Conservation (phyloP, 1,140 invertebrate genomes). For the Tetramorium parvispinum region DNA sequence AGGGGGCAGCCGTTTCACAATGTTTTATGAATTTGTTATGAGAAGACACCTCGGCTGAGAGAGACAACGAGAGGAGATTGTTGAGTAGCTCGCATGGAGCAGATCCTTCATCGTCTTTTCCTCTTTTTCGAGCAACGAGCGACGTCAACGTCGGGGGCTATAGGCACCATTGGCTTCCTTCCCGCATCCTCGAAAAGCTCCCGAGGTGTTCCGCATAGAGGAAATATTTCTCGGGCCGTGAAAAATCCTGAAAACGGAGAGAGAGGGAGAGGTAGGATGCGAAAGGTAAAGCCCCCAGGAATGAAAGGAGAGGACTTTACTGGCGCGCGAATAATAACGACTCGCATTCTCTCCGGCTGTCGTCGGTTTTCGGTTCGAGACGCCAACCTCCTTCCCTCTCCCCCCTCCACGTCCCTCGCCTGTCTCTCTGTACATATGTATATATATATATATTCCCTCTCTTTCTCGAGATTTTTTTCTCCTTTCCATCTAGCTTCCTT, state of each 20-base stretch:
- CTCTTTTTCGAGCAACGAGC: background rate
- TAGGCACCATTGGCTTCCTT: conserved; percentile 29
- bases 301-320: conserved; percentile 62
- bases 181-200: conserved; percentile 58
- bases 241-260: conserved; percentile 43
- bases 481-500: background rate
- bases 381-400: conserved; percentile 2
- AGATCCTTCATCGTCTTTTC: background rate
- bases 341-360: conserved; percentile 69
- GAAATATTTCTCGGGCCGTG: conserved; percentile 65
- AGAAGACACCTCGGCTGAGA: conserved; percentile 65
- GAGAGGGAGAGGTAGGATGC: background rate
- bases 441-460: conserved; percentile 7
- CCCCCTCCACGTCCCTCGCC: background rate
- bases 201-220: conserved; percentile 46
- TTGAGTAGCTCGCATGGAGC: background rate
- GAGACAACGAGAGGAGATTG: background rate
- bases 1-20: conserved; percentile 33
- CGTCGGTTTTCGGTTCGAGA: conserved; percentile 69
- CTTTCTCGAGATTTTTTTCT: conserved; percentile 13
- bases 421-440: conserved; percentile 1
- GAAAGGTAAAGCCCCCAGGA: conserved; percentile 63
- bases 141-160: conserved; percentile 5
- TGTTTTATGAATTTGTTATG: conserved; percentile 78
- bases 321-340: conserved; percentile 77